Conservation (phyloP, 2,113 vertebrate genomes). For the Arizona elegans region DNA sequence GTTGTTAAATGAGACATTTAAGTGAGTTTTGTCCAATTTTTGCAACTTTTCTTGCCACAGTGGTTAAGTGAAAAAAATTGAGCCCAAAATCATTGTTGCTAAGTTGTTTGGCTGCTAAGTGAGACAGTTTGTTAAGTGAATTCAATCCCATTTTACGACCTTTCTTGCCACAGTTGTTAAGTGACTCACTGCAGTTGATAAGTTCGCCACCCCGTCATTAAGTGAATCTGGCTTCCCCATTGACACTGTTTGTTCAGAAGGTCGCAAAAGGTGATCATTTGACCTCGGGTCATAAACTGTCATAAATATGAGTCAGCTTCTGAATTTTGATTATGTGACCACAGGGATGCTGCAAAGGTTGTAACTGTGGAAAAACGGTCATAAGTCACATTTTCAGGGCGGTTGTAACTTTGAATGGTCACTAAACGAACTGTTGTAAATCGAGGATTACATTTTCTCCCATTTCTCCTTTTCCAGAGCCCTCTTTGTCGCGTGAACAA, state of each 20-base stretch:
- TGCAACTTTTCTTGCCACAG: too few species aligned
- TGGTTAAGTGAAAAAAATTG: too few species aligned
- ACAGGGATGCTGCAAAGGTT: neutral
- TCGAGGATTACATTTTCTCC: slow-evolving; percentile 1
- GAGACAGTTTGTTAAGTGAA: too few species aligned
- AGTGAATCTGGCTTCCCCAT: neutral
- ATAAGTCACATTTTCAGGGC: neutral
- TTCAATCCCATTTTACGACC: too few species aligned
- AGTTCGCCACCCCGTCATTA: neutral
- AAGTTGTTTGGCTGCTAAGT: too few species aligned
- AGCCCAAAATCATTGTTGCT: too few species aligned
- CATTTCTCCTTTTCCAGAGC: slow-evolving; percentile 59
- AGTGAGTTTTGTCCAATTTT: too few species aligned
- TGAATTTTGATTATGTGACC: neutral
- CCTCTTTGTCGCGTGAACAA: slow-evolving; percentile 77
- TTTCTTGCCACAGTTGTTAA: neutral
- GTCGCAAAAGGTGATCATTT: neutral
- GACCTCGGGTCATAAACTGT: neutral
- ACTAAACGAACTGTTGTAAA: neutral
- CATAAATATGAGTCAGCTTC: neutral
- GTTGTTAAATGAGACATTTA: too few species aligned
- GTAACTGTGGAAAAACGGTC: neutral
- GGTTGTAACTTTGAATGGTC: neutral
- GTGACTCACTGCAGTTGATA: neutral
- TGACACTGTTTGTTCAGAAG: too few species aligned